Conservation (phyloP, 1,140 invertebrate species). For the Lucilia sericata region DNA sequence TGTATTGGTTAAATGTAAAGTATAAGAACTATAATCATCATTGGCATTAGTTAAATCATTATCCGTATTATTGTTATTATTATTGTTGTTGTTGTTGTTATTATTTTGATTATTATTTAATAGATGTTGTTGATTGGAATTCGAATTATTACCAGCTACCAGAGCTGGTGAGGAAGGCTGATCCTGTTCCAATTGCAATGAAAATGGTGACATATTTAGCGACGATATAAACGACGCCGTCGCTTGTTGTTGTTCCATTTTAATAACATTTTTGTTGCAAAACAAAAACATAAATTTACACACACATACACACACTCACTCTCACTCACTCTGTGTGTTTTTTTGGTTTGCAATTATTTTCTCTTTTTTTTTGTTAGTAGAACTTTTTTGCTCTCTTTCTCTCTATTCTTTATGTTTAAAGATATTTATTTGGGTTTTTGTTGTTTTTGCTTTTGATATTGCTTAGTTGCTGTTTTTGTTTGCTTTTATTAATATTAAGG, state of each 20-base stretch:
- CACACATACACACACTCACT: background rate
- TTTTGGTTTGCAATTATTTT: background rate
- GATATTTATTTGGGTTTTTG: background rate
- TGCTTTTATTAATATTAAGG: background rate
- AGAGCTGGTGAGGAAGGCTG: conserved; percentile 72
- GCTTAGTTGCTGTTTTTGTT: background rate
- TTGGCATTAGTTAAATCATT: conserved; percentile 55
- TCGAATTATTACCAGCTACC: conserved; percentile 66
- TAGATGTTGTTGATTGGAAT: conserved; percentile 43
- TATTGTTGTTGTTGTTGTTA: background rate
- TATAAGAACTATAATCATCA: conserved; percentile 61
- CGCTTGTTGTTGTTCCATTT: conserved; percentile 81
- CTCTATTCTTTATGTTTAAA: too few relatives aligned
- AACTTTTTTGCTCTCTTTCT: too few relatives aligned
- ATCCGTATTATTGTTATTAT: conserved; percentile 49
- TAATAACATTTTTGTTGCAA: conserved; percentile 76
- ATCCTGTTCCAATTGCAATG: conserved; percentile 78
- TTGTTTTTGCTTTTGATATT: background rate
- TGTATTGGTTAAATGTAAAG: conserved; percentile 55
- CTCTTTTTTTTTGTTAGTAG: background rate
- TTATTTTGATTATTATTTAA: background rate
- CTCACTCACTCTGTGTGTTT: background rate
- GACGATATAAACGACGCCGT: conserved; percentile 84
- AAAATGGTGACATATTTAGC: conserved; percentile 86
- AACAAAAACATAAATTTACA: conserved; percentile 12